Evolutionary conservation across 2,888 invertebrate species (phyloP).

Genomic region (Hydropsyche betteni): DNA sequence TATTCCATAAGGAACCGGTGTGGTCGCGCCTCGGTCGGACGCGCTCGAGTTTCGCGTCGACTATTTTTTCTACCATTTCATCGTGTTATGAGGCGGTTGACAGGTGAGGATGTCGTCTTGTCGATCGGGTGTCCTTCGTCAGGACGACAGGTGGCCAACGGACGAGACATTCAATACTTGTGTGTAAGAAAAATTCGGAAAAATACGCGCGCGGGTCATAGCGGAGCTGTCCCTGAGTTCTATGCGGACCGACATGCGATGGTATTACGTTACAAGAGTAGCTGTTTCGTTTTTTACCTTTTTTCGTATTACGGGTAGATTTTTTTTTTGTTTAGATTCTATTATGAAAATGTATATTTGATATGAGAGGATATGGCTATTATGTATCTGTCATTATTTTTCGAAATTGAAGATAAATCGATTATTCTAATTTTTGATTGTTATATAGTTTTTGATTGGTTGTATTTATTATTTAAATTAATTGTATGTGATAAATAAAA

Average conservation of each 20-base stretch:
- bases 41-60: not conserved
- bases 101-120: constrained; percentile 32
- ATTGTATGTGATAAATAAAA: too few species aligned
- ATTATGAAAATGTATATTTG: too few species aligned
- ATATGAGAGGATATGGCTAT: too few species aligned
- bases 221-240: not conserved
- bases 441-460: too few species aligned
- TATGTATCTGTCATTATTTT: too few species aligned
- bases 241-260: constrained; percentile 17
- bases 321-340: too few species aligned
- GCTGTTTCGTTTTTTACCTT: too few species aligned
- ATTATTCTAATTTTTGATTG: too few species aligned
- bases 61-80: not conserved
- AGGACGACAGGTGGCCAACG: constrained; percentile 44
- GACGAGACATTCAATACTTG: constrained; percentile 42
- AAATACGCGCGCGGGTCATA: not conserved
- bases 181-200: constrained; percentile 26
- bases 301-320: too few species aligned
- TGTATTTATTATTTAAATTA: too few species aligned
- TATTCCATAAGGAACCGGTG: not conserved
- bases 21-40: not conserved
- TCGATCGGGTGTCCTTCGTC: constrained; percentile 34
- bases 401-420: too few species aligned
- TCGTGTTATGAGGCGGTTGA: constrained; percentile 16
- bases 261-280: constrained; percentile 1